Evolutionary conservation across 2,113 vertebrate species (phyloP).

Genomic region (Morone saxatilis): DNA sequence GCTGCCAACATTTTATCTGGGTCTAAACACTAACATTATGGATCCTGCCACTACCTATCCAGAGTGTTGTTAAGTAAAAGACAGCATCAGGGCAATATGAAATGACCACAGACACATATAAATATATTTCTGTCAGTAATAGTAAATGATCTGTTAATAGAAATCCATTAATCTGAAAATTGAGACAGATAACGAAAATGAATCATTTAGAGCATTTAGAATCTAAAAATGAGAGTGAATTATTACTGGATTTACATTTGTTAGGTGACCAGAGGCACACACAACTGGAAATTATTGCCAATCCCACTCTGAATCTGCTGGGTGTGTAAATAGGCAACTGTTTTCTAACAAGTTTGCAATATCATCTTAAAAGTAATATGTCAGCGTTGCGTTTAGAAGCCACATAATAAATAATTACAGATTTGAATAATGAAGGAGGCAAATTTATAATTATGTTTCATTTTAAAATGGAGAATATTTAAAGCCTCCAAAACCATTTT

Average conservation of each 20-base stretch:
- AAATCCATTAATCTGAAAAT: slow-evolving; percentile 1
- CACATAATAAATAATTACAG: not conserved
- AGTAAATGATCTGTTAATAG: not conserved
- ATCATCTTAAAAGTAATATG: not conserved
- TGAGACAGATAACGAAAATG: not conserved
- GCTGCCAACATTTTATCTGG: slow-evolving; percentile 29
- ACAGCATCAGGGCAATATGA: not conserved
- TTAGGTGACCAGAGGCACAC: not conserved
- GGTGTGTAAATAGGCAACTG: too few relatives aligned
- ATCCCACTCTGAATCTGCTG: not conserved
- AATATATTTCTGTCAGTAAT: too few relatives aligned
- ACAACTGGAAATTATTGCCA: not conserved
- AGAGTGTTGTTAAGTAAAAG: not conserved
- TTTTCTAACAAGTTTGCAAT: too few relatives aligned
- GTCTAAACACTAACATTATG: slow-evolving; percentile 1
- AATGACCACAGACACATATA: not conserved
- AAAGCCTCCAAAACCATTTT: not conserved
- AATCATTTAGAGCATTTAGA: too few relatives aligned
- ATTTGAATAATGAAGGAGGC: not conserved
- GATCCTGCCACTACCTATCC: not conserved
- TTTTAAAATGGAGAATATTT: not conserved
- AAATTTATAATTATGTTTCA: not conserved
- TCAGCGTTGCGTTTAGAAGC: not conserved
- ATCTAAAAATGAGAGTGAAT: not conserved
- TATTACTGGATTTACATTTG: not conserved